phyloP scores from a whole-genome alignment of 2,113 vertebrate genomes.

The Seriola dumerili region DNA sequence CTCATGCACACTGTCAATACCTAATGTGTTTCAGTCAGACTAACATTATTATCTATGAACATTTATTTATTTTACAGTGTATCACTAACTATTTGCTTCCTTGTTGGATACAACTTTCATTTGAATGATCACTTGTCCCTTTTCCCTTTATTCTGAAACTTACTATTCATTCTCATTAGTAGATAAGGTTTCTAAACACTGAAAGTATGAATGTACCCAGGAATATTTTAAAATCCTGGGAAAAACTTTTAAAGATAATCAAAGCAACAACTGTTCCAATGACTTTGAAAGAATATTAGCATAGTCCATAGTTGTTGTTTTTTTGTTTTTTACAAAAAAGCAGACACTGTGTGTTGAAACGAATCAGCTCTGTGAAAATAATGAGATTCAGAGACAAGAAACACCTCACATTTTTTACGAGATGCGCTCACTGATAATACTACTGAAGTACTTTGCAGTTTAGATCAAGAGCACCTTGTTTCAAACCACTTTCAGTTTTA shows the following conservation, averaged over 20 bases:
- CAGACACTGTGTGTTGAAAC: not conserved
- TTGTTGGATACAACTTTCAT: not conserved
- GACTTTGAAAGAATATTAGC: not conserved
- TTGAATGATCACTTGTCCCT: not conserved
- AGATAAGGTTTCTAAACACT: not conserved
- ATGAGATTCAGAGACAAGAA: slow-evolving; percentile 22
- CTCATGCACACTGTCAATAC: not conserved
- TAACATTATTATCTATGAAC: not conserved
- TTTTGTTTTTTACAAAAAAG: no score
- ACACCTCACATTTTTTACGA: slow-evolving; percentile 27
- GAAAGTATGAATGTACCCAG: not conserved
- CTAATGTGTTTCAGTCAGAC: not conserved
- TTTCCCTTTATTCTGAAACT: no score
- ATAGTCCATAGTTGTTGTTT: no score
- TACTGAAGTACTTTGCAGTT: slow-evolving; percentile 22
- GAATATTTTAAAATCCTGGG: not conserved
- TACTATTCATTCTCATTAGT: not conserved
- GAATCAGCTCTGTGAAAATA: slow-evolving; percentile 1
- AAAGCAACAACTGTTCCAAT: not conserved
- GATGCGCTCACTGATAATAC: slow-evolving; percentile 28
- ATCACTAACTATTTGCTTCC: not conserved
- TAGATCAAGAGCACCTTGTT: slow-evolving; percentile 31
- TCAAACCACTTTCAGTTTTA: slow-evolving; percentile 23
- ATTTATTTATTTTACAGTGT: not conserved
- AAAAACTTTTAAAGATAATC: not conserved